Percentiles rank a stretch among this genome's conserved stretches.
phyloP scores from a whole-genome alignment of 2,113 vertebrate genomes.

The Tachysurus fulvidraco region DNA sequence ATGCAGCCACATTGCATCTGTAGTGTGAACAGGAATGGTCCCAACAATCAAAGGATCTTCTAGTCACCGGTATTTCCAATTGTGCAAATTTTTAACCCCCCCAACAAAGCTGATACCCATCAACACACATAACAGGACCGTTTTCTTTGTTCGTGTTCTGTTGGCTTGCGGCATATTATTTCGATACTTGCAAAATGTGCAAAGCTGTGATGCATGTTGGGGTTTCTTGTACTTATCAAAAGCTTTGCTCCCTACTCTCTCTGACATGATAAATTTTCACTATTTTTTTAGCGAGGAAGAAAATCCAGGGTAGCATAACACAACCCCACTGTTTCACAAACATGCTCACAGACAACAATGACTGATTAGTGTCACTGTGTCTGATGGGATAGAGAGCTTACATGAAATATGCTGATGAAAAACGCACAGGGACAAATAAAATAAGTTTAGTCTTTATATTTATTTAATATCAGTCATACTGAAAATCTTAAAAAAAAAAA shows the following conservation, averaged over 20 bases:
- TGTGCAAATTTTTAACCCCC: neutral
- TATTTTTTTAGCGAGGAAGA: neutral
- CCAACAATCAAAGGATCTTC: neutral
- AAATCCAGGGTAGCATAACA: neutral
- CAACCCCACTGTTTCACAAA: neutral
- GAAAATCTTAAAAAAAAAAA: too few relatives aligned
- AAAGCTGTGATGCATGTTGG: neutral
- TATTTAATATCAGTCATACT: neutral
- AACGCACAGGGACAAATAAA: neutral
- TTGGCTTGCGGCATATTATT: neutral
- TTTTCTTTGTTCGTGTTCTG: neutral
- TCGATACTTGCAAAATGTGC: neutral
- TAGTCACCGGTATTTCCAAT: neutral
- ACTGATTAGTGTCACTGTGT: neutral
- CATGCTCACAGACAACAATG: neutral
- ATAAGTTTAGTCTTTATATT: neutral
- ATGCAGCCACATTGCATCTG: neutral
- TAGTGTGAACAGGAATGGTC: neutral
- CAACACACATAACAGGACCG: neutral
- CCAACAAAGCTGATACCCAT: neutral
- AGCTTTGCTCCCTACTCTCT: neutral
- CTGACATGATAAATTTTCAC: neutral
- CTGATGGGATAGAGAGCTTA: neutral
- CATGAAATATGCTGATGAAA: neutral
- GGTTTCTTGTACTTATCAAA: neutral